Base-by-base conservation (phyloP, 2,113 vertebrate genomes). In the Callithrix jacchus region DNA sequence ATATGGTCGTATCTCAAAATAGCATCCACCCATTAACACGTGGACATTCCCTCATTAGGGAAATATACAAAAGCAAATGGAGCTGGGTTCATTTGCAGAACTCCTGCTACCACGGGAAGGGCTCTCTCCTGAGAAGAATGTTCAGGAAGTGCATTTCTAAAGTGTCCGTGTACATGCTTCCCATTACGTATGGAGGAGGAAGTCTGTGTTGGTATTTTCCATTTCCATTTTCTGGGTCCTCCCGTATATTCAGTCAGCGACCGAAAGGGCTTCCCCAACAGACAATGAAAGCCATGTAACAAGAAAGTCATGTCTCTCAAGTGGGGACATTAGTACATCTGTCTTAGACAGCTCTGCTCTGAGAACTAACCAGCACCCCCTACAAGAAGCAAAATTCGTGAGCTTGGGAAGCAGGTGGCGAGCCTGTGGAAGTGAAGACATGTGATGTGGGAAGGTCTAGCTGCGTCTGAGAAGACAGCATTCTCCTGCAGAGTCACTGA, bases 11-110 rank as follows among this genome's bases (percentile, higher is more conserved):
- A 12, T 2, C 0, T 0, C 27, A 32, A 52, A 80, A 20, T 2
- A 18, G 12, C 0, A 6, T 5, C 6, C 16, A 37, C 21, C 18
- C 13, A 16, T 30, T 8, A 21, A 25, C 6, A 2, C 0, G 0
- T 0, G 20, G 0, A 2, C 32, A 6, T 58, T 12, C 32, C 40
- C 35, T 81, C 20, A 5, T 8, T 8, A 74, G 14, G 49, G 56
- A 81, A 58, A 14, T 3, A 2, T 1, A 30, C 4, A 11, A 30
- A 73, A 35, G 30, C 17, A 13, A 58, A 25, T 0, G 6, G n/a
- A 16, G 47, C 21, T 18, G 0, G 0, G 3, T 2, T 5, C 13
- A 21, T 11, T 45, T 37, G 13, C 42, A 35, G 73, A 40, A 12
- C 8, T 1, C 23, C 18, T 6, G 37, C 52, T 49, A 70, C 52